Conservation (phyloP, 2,888 invertebrate species). For the Drosophila dives region DNA sequence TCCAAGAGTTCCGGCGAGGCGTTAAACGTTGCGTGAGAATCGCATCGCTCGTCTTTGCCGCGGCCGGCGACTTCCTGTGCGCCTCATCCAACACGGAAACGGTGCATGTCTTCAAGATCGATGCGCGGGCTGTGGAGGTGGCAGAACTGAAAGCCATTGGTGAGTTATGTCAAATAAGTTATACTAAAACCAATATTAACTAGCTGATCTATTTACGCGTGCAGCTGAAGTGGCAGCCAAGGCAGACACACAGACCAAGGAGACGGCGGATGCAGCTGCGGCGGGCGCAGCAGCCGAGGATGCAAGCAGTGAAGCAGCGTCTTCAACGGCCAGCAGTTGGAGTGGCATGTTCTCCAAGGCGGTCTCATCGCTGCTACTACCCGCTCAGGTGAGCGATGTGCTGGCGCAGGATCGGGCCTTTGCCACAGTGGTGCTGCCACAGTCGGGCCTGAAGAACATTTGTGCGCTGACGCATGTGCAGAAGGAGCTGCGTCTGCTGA, state of each 20-base stretch:
- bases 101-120: constrained; percentile 84
- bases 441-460: constrained; percentile 83
- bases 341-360: constrained; percentile 84
- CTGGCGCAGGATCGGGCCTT: constrained; percentile 85
- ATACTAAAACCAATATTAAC: neutral
- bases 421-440: constrained; percentile 83
- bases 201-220: neutral
- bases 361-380: constrained; percentile 83
- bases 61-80: constrained; percentile 82
- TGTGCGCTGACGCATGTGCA: constrained; percentile 83
- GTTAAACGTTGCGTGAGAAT: constrained; percentile 84
- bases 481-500: constrained; percentile 82
- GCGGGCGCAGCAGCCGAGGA: constrained; percentile 8
- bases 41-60: constrained; percentile 83
- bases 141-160: constrained; percentile 78
- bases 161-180: constrained; percentile 21
- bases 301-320: constrained; percentile 7
- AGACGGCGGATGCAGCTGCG: constrained; percentile 10
- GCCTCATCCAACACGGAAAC: constrained; percentile 85
- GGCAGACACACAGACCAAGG: constrained; percentile 47
- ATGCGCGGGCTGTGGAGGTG: constrained; percentile 79
- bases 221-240: constrained; percentile 68
- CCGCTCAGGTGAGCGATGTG: constrained; percentile 84
- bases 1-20: constrained; percentile 84
- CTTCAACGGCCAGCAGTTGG: constrained; percentile 70